Percentiles rank a stretch among this genome's conserved stretches.
phyloP scores from a whole-genome alignment of 2,888 invertebrate genomes.

The Abscondita cerata region DNA sequence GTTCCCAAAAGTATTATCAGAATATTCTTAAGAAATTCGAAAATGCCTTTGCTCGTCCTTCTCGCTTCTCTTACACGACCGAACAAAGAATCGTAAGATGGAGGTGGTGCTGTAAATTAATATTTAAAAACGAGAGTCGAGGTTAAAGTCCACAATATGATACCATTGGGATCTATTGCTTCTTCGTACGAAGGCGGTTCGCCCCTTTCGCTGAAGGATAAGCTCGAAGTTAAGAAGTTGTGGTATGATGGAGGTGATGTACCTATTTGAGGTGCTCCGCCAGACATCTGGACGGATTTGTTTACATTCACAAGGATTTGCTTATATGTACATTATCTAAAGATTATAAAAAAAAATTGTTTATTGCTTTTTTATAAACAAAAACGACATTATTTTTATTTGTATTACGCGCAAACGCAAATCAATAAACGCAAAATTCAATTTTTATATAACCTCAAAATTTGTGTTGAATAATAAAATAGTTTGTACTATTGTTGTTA shows the following conservation, averaged over 20 bases:
- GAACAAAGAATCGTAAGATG: constrained; percentile 72
- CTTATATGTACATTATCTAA: neutral
- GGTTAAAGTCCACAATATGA: constrained; percentile 17
- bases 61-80: constrained; percentile 69
- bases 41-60: constrained; percentile 65
- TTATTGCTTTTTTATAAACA: constrained; percentile 2
- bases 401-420: neutral
- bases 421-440: neutral
- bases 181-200: constrained; percentile 70
- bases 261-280: constrained; percentile 36
- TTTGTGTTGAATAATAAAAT: no score
- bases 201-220: constrained; percentile 52
- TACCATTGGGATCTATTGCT: constrained; percentile 68
- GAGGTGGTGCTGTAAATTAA: constrained; percentile 63
- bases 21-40: constrained; percentile 69
- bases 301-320: constrained; percentile 8
- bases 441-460: no score
- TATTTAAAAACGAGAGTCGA: neutral
- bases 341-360: neutral
- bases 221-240: constrained; percentile 42
- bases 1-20: constrained; percentile 67
- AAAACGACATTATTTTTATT: constrained; percentile 3
- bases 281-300: constrained; percentile 39
- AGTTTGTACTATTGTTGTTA: no score
- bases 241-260: constrained; percentile 45